Evolutionary conservation across 2,797 vertebrate genomes (phyloP).

Genomic region (Myripristis murdjan): DNA sequence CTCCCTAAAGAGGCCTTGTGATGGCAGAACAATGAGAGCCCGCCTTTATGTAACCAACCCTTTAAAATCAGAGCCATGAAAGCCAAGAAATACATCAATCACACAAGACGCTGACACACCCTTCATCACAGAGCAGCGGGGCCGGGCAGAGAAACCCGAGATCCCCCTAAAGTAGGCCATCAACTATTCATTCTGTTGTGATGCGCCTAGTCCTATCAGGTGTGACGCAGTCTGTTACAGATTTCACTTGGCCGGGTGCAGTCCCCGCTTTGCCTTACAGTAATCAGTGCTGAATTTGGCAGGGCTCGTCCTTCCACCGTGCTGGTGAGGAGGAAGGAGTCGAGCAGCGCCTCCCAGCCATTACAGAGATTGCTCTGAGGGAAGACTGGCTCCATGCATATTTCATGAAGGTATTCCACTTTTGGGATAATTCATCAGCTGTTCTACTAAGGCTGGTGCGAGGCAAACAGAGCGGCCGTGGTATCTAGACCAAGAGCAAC

Average conservation of each 20-base stretch:
- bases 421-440: conserved; percentile 39
- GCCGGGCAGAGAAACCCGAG: conserved; percentile 71
- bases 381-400: conserved; percentile 50
- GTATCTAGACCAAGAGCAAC: conserved; percentile 17
- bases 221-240: conserved; percentile 64
- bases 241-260: conserved; percentile 61
- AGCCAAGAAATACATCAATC: conserved; percentile 61
- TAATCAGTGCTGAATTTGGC: conserved; percentile 65
- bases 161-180: conserved; percentile 79
- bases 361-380: conserved; percentile 46
- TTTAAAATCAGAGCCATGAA: conserved; percentile 62
- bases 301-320: neutral
- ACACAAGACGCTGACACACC: conserved; percentile 63
- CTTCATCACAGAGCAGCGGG: conserved; percentile 53
- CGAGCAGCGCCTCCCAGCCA: conserved; percentile 14
- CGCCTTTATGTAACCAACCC: conserved; percentile 59
- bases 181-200: conserved; percentile 78
- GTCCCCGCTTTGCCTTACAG: conserved; percentile 26
- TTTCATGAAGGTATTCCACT: conserved; percentile 60
- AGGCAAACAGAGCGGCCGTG: conserved; percentile 9
- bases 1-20: conserved; percentile 43
- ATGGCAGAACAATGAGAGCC: conserved; percentile 53
- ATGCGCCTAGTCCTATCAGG: conserved; percentile 69
- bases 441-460: conserved; percentile 21
- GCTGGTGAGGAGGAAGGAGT: conserved; percentile 16